Evolutionary conservation across 92 coral and sea anemone species (phyloP), one percentile per base, ranked within the genome.

Genomic region (Epizoanthus fatuus): DNA sequence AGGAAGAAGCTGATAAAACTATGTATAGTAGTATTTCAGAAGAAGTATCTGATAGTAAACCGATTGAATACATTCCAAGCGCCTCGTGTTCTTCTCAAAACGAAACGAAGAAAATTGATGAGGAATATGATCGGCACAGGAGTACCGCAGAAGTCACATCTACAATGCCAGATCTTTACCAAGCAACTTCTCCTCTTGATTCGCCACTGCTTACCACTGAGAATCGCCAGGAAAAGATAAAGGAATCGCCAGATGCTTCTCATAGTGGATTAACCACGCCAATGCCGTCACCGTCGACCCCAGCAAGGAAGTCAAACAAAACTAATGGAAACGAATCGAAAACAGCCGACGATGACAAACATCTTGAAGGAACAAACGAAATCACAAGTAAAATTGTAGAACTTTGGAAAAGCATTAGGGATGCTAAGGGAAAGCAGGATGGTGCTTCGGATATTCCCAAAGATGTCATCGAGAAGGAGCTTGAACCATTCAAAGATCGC

Each of bases 321-420:
- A 8, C 25, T 22, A 22, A 22, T 22, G 3, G 5, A 5, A 45
- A 4, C 51, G 25, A 47, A 10, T 13, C 56, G 5, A 9, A 25
- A 47, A 10, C 40, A 47, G 11, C 40, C 53, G 38, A 11, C 51
- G 5, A 22, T 39, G 25, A n/a, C 7, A 17, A 72, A 4, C 59
- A 25, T 15, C 35, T 52, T 52, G 79, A 53, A 29, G 79, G 63
- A 73, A 73, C 79, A 73, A 73, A 73, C 35, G 22, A 32, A 20
- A 73, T 54, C 6, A 73, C 79, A 53, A 53, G 17, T 11, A 52
- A 52, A 73, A 53, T 73, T 54, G 79, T 73, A 5, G 64, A 54
- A 53, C 59, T 73, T 5, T 52, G 79, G 63, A 17, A 10, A 6
- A 12, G 2, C 4, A 22, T 2, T 16, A 51, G 40, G 9, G 16